Evolutionary conservation across 2,113 vertebrate genomes (phyloP), one percentile per base, ranked within the genome.

Genomic region (Callipepla squamata): DNA sequence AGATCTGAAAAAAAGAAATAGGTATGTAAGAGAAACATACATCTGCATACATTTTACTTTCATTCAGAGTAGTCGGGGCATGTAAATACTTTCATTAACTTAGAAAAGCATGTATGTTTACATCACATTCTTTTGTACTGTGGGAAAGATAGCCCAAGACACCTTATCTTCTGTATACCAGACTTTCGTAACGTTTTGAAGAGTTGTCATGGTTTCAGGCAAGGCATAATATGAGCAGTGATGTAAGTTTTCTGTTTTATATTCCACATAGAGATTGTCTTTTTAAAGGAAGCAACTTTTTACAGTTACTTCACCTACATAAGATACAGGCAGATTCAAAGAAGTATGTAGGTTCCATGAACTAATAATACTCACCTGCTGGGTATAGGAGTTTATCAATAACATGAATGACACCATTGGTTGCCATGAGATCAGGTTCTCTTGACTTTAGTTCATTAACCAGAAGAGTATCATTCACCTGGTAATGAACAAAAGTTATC

Each of bases 341-440:
- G 67, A 0, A 28, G 7, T 23, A 7, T 32, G 66, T 32, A 57
- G 76, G 50, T 70, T 85, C 69, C 6, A 28, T 36, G 1, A 90
- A 70, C 15, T 23, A 59, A 73, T 23, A 59, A 73, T 70, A 96
- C 91, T 85, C 76, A 99, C 99, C 99, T 97, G 95, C 98, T 73
- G 99, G 99, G 87, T 99, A 99, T 19, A 99, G 97, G n/a, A 99
- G 97, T 63, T 98, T 98, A 89, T 99, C 97, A 30, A 99, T 89
- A 16, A 98, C 97, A 69, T 99, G 99, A 96, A 99, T 94, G 4
- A 99, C 99, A 85, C 99, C 99, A 62, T 99, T 99, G 48, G 98
- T 98, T 74, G 99, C 98, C 99, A 99, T 99, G 57, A 98, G 95
- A 94, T 99, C 99, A 45, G 98, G 92, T 74, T 99, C 97, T 72